These are phyloP conservation scores for Miniopterus natalensis DNA, from an alignment of 2,113 vertebrate genomes.

Conservation along the genomic window DNA sequence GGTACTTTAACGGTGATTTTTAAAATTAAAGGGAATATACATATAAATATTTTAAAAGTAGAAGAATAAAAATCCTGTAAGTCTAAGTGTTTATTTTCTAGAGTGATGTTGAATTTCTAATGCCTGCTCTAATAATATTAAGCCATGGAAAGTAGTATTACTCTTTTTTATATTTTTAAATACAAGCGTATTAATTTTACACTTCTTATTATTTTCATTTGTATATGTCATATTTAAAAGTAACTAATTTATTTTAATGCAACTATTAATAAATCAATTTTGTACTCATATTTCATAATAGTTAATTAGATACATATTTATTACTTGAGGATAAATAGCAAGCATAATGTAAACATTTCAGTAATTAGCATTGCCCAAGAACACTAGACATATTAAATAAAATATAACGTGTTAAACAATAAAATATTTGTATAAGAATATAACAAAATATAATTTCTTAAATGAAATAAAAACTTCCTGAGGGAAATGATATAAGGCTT, in stretches of 20 bases:
- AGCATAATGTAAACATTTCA: slow-evolving; percentile 35
- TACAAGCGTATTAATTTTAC: background rate
- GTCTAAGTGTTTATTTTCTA: background rate
- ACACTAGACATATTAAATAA: background rate
- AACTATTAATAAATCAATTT: slow-evolving; percentile 42
- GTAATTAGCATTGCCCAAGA: background rate
- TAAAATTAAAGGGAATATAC: background rate
- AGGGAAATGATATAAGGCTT: background rate
- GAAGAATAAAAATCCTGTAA: background rate
- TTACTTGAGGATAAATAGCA: slow-evolving; percentile 21
- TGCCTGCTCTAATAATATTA: background rate
- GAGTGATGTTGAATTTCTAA: background rate
- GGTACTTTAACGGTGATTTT: background rate
- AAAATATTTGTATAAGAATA: slow-evolving; percentile 8
- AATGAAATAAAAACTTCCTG: background rate
- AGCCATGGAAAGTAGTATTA: background rate
- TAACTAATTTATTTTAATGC: background rate
- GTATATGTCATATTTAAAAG: background rate
- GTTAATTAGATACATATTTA: background rate
- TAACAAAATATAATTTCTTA: background rate
- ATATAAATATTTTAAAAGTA: background rate
- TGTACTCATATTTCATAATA: background rate
- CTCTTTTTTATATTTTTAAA: background rate
- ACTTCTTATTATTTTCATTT: slow-evolving; percentile 2
- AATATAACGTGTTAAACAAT: background rate